phyloP scores from a whole-genome alignment of 2,113 vertebrate species.

The Uria aalge region DNA sequence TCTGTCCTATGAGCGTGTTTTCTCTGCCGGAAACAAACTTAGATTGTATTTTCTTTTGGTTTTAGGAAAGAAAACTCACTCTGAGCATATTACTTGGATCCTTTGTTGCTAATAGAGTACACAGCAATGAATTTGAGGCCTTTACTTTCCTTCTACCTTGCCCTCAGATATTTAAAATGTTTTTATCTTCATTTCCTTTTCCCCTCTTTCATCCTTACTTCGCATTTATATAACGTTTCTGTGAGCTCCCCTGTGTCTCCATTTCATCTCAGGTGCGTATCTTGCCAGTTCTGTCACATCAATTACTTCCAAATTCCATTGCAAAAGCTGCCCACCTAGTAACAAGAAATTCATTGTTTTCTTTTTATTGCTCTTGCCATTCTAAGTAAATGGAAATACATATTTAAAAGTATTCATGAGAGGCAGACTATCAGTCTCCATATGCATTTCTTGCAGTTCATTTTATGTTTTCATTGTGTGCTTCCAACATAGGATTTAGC shows the following conservation, averaged over 20 bases:
- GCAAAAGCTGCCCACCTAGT: not conserved
- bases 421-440: not conserved
- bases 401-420: not conserved
- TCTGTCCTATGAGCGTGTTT: not conserved
- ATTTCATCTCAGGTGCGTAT: not conserved
- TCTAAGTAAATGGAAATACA: not conserved
- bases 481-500: slow-evolving; percentile 14
- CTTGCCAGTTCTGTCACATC: not conserved
- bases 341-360: not conserved
- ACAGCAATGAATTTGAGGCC: not conserved
- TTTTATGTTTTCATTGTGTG: slow-evolving; percentile 4
- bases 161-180: not conserved
- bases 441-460: not conserved
- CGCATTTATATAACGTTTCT: not conserved
- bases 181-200: slow-evolving; percentile 10
- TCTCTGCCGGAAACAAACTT: not conserved
- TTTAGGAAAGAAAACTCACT: not conserved
- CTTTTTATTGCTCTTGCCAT: not conserved
- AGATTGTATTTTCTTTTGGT: not conserved
- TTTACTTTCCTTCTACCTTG: not conserved
- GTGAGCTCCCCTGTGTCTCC: not conserved
- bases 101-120: not conserved
- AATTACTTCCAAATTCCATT: not conserved
- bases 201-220: not conserved
- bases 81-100: not conserved